Evolutionary conservation across 2,888 invertebrate genomes (phyloP).

Genomic region (Caenorhabditis panamensis): DNA sequence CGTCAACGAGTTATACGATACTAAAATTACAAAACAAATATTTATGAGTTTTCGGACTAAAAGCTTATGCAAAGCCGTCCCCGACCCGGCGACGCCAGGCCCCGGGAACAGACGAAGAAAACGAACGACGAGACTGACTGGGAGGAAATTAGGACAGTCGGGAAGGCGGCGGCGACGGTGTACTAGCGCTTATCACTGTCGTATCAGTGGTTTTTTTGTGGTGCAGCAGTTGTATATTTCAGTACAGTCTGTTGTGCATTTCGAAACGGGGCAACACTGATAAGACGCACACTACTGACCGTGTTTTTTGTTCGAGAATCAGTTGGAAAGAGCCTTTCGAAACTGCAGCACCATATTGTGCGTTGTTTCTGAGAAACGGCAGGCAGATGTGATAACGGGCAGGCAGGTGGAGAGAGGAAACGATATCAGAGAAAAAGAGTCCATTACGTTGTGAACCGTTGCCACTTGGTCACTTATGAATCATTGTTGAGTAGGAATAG

Average conservation of each 20-base stretch:
- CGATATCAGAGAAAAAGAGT: too few species aligned
- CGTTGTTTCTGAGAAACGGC: neutral
- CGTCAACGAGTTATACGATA: slow-evolving; percentile 16
- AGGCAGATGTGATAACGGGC: neutral
- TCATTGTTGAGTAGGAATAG: too few species aligned
- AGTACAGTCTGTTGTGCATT: neutral
- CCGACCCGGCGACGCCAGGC: neutral
- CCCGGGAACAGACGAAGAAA: neutral
- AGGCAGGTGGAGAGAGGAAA: neutral
- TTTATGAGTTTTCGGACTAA: slow-evolving; percentile 13
- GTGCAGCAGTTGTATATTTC: neutral
- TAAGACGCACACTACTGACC: neutral
- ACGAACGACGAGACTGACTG: neutral
- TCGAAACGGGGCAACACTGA: neutral
- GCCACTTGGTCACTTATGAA: too few species aligned
- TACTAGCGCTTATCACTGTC: neutral
- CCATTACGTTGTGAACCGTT: too few species aligned
- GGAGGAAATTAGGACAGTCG: too few species aligned
- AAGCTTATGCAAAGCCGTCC: slow-evolving; percentile 15
- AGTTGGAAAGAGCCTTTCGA: too few species aligned
- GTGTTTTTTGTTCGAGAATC: too few species aligned
- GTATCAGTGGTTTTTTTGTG: neutral
- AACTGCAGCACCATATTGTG: too few species aligned
- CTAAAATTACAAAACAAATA: slow-evolving; percentile 23
- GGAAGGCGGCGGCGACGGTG: neutral